Evolutionary conservation across 2,797 vertebrate species (phyloP).

Genomic region (Pipistrellus kuhlii): DNA sequence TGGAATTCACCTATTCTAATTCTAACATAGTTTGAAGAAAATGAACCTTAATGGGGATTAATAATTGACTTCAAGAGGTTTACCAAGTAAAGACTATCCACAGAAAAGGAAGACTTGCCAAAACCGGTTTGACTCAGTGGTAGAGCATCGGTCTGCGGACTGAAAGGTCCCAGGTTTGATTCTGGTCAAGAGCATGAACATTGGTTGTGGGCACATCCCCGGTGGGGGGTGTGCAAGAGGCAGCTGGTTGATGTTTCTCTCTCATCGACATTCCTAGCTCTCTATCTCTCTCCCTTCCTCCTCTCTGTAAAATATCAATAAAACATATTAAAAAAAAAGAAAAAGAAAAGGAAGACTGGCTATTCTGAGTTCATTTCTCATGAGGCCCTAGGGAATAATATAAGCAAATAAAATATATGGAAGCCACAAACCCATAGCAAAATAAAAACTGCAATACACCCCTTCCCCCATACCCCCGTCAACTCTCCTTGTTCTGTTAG

Average conservation of each 20-base stretch:
- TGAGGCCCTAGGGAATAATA: constrained; percentile 24
- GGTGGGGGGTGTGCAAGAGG: no score
- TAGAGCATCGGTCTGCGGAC: no score
- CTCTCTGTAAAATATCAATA: no score
- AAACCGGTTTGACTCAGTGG: no score
- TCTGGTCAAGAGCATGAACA: no score
- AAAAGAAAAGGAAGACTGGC: neutral
- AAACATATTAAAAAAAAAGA: no score
- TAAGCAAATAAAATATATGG: neutral
- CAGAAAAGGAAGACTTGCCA: neutral
- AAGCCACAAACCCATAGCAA: constrained; percentile 19
- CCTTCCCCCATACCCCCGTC: neutral
- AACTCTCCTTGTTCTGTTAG: constrained; percentile 51
- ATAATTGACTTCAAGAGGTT: neutral
- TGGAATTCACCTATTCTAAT: constrained; percentile 31
- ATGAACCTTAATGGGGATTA: neutral
- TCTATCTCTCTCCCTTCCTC: no score
- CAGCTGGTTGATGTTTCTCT: no score
- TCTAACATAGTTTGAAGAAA: neutral
- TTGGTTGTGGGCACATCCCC: no score
- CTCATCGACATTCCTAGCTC: no score
- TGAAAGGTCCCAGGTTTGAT: no score
- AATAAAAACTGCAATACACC: neutral
- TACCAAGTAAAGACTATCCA: neutral
- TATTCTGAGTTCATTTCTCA: constrained; percentile 38